Evolutionary conservation across 2,797 vertebrate species (phyloP).

Genomic region (Tachyglossus aculeatus): DNA sequence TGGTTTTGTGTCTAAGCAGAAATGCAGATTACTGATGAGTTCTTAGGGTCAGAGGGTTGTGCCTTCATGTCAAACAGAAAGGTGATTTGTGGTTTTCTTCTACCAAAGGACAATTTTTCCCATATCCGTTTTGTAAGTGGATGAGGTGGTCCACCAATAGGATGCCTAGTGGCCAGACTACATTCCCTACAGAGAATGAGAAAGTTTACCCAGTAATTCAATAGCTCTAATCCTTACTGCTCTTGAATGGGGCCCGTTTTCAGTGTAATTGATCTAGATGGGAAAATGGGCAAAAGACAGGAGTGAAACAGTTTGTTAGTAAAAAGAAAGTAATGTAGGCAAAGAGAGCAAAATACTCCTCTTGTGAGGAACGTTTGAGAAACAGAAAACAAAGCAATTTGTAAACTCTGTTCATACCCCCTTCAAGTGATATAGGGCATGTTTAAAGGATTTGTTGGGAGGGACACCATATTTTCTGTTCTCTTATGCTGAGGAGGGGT

Average conservation of each 20-base stretch:
- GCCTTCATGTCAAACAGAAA: no score
- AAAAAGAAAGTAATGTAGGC: background rate
- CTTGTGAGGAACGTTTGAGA: no score
- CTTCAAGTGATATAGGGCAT: no score
- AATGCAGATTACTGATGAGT: no score
- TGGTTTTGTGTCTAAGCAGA: no score
- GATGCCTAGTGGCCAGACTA: background rate
- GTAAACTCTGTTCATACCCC: no score
- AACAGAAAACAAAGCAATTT: no score
- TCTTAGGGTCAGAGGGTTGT: no score
- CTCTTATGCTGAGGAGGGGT: no score
- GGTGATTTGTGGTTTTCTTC: no score
- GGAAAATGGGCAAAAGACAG: background rate
- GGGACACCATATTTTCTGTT: no score
- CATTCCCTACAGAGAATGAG: background rate
- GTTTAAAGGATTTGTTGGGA: no score
- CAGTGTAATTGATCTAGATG: background rate
- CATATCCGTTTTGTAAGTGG: background rate
- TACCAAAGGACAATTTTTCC: background rate
- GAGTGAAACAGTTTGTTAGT: background rate
- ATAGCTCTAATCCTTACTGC: background rate
- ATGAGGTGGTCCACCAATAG: background rate
- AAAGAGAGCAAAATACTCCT: background rate
- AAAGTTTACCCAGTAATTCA: background rate
- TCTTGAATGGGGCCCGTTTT: background rate